Conservation (phyloP, 2,113 vertebrate species). For the Sorex araneus region DNA sequence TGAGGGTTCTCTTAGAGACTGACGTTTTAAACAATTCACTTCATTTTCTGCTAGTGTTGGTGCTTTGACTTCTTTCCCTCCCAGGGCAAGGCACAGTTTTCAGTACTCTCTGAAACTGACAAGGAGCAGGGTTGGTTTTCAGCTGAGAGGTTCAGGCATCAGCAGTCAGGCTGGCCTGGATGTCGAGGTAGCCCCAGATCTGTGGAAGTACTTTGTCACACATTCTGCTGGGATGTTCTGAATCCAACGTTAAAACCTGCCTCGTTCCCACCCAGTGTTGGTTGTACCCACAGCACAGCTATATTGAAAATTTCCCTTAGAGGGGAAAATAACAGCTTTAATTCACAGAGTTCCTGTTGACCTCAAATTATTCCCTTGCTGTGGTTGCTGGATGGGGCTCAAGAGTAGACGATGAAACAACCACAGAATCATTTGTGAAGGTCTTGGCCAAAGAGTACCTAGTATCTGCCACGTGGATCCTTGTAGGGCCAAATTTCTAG, state of each 20-base stretch:
- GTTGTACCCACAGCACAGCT: constrained; percentile 41
- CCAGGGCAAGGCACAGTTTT: too few relatives aligned
- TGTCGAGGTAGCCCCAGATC: constrained; percentile 1
- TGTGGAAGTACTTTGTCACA: background rate
- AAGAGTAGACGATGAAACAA: constrained; percentile 3
- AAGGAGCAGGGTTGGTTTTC: background rate
- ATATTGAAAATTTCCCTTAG: constrained; percentile 55
- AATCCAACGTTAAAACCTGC: background rate
- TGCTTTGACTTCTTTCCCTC: constrained; percentile 2
- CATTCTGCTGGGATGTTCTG: background rate
- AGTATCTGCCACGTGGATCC: constrained; percentile 20
- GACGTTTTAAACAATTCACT: constrained; percentile 4
- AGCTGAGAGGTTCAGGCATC: background rate
- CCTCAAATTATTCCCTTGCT: constrained; percentile 62
- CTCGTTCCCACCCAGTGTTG: constrained; percentile 32
- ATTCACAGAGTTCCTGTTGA: constrained; percentile 60
- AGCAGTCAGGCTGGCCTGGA: constrained; percentile 36
- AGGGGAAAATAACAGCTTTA: constrained; percentile 64
- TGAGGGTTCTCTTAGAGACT: background rate
- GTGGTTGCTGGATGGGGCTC: background rate
- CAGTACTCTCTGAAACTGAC: constrained; percentile 23
- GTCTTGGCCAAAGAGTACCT: constrained; percentile 59
- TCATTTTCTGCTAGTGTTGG: background rate
- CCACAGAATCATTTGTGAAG: constrained; percentile 49
- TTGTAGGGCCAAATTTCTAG: constrained; percentile 55